Evolutionary conservation across 2,113 vertebrate species (phyloP).

Genomic region (Lota lota): DNA sequence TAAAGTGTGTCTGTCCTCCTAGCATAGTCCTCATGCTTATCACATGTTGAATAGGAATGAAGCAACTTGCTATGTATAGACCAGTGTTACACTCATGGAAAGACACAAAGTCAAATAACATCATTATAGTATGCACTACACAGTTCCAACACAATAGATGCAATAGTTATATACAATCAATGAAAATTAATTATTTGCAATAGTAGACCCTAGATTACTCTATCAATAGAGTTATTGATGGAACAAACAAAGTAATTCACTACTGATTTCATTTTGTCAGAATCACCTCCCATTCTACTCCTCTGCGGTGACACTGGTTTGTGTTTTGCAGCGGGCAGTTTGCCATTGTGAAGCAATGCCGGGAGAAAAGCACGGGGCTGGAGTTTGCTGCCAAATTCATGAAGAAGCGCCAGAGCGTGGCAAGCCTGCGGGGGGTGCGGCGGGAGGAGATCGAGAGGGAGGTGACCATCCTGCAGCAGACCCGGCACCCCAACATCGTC

Average conservation of each 20-base stretch:
- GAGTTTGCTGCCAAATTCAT: conserved; percentile 95
- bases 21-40: background rate
- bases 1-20: background rate
- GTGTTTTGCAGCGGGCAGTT: conserved; percentile 85
- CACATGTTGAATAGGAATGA: background rate
- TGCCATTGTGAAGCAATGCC: conserved; percentile 91
- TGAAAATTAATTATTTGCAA: too few relatives aligned
- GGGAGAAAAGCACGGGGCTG: conserved; percentile 77
- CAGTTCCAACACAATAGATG: too few relatives aligned
- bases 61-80: conserved; percentile 7
- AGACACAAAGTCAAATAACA: too few relatives aligned
- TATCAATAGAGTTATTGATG: too few relatives aligned
- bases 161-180: too few relatives aligned
- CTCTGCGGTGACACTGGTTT: background rate
- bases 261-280: too few relatives aligned
- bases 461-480: conserved; percentile 86
- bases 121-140: too few relatives aligned
- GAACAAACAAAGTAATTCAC: too few relatives aligned
- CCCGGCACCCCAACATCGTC: conserved; percentile 88
- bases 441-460: conserved; percentile 91
- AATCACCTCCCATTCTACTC: too few relatives aligned
- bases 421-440: conserved; percentile 86
- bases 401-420: conserved; percentile 89
- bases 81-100: too few relatives aligned
- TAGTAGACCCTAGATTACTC: too few relatives aligned